Conservation (phyloP, 2,797 vertebrate genomes). For the Botia almorhae region DNA sequence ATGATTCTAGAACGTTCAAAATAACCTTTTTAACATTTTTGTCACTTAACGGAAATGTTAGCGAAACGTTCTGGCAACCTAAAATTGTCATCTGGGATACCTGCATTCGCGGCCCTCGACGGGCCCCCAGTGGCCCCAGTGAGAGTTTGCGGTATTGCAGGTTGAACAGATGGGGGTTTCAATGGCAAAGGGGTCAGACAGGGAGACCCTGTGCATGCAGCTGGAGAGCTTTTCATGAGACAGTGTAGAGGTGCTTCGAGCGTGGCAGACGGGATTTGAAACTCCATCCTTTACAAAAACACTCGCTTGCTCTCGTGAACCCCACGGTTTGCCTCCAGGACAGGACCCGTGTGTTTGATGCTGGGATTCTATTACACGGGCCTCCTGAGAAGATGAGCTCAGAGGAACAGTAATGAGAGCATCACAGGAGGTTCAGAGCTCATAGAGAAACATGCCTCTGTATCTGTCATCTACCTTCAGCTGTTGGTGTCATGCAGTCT, state of each 20-base stretch:
- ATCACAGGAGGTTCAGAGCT: constrained; percentile 17
- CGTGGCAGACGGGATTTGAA: constrained; percentile 37
- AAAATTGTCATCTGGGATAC: background rate
- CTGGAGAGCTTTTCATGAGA: constrained; percentile 37
- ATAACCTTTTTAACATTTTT: too few species aligned
- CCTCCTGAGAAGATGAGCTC: constrained; percentile 30
- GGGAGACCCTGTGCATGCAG: constrained; percentile 44
- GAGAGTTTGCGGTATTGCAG: background rate
- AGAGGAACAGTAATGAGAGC: constrained; percentile 14
- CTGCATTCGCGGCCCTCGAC: background rate
- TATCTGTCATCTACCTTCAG: background rate
- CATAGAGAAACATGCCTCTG: background rate
- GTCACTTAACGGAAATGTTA: too few species aligned
- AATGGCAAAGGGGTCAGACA: background rate
- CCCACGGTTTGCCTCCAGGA: constrained; percentile 28
- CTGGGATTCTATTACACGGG: constrained; percentile 37
- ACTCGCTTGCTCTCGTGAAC: constrained; percentile 20
- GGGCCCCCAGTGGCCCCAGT: background rate
- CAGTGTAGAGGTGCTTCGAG: background rate
- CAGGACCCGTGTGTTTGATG: constrained; percentile 17
- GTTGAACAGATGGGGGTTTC: constrained; percentile 31
- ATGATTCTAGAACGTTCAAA: too few species aligned
- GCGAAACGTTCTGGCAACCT: too few species aligned
- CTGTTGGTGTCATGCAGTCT: constrained; percentile 12
- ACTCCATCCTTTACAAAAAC: constrained; percentile 50